Percentiles rank a stretch among this genome's conserved stretches.
Conservation (phyloP, 1,140 invertebrate species). For the Conopomorpha cramerella region DNA sequence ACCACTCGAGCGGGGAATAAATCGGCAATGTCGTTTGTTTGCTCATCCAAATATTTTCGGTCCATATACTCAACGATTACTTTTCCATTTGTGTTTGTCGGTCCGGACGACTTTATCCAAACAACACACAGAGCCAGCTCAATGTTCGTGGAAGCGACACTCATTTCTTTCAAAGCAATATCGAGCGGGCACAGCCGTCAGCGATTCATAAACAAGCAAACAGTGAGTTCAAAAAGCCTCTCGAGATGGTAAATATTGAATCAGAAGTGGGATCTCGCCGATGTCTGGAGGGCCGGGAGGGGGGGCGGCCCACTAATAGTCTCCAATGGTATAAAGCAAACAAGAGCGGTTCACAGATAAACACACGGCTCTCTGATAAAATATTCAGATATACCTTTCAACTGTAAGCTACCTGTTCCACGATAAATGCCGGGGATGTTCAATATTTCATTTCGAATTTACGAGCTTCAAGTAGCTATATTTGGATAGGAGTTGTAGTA, state of each 20-base stretch:
- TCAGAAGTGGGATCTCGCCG: slow-evolving; percentile 50
- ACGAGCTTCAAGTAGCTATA: too few species aligned
- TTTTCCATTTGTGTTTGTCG: too few species aligned
- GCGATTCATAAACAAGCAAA: slow-evolving; percentile 55
- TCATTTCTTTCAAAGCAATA: slow-evolving; percentile 51
- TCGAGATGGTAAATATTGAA: slow-evolving; percentile 58
- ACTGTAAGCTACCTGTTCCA: not conserved
- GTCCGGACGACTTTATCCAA: too few species aligned
- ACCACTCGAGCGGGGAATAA: too few species aligned
- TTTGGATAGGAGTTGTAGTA: slow-evolving; percentile 1
- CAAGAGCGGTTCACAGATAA: slow-evolving; percentile 29
- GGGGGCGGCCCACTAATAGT: slow-evolving; percentile 35
- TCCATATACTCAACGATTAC: too few species aligned
- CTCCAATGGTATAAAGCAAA: slow-evolving; percentile 47
- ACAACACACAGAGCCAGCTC: slow-evolving; percentile 19
- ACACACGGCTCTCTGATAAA: slow-evolving; percentile 35
- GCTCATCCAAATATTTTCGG: not conserved
- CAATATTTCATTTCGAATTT: too few species aligned
- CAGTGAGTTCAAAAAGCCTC: slow-evolving; percentile 57
- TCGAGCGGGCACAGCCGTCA: slow-evolving; percentile 43
- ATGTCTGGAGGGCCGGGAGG: slow-evolving; percentile 23
- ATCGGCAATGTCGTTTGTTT: too few species aligned
- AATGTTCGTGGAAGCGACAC: slow-evolving; percentile 37
- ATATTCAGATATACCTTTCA: slow-evolving; percentile 23
- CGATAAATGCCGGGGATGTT: too few species aligned